These are phyloP conservation scores for Cheilosia pagana DNA, from an alignment of 2,888 invertebrate genomes.

Conservation along the genomic window DNA sequence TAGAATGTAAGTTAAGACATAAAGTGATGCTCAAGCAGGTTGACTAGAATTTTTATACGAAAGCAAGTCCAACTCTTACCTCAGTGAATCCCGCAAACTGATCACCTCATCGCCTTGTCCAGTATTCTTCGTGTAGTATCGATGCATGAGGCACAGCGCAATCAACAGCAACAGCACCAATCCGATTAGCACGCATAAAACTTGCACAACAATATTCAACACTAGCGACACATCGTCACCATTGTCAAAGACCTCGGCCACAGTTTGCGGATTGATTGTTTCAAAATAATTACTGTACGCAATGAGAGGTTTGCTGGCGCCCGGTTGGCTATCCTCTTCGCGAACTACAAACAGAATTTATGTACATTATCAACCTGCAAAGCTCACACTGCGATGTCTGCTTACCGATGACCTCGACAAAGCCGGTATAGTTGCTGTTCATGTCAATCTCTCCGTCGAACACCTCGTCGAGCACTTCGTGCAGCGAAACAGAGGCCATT, in stretches of 20 bases:
- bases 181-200: constrained; percentile 87
- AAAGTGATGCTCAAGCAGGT: too few relatives aligned
- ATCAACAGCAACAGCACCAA: constrained; percentile 86
- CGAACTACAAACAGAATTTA: constrained; percentile 77
- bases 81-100: constrained; percentile 87
- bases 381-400: constrained; percentile 52
- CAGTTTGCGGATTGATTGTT: constrained; percentile 89
- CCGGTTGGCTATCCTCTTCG: constrained; percentile 77
- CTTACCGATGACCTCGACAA: constrained; percentile 92
- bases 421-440: constrained; percentile 92
- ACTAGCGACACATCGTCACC: constrained; percentile 83
- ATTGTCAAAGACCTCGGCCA: constrained; percentile 82
- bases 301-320: constrained; percentile 84
- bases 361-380: background rate
- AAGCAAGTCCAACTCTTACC: constrained; percentile 84
- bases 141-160: constrained; percentile 87
- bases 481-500: constrained; percentile 52
- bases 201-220: constrained; percentile 88
- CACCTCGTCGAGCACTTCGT: constrained; percentile 80
- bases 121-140: constrained; percentile 87
- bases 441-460: constrained; percentile 90
- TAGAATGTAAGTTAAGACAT: too few relatives aligned
- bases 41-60: too few relatives aligned
- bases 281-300: constrained; percentile 91
- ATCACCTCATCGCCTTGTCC: constrained; percentile 88